Percentiles rank a stretch among this genome's conserved stretches.
phyloP scores from a whole-genome alignment of 2,797 vertebrate genomes.

The Neomorphus geoffroyi region DNA sequence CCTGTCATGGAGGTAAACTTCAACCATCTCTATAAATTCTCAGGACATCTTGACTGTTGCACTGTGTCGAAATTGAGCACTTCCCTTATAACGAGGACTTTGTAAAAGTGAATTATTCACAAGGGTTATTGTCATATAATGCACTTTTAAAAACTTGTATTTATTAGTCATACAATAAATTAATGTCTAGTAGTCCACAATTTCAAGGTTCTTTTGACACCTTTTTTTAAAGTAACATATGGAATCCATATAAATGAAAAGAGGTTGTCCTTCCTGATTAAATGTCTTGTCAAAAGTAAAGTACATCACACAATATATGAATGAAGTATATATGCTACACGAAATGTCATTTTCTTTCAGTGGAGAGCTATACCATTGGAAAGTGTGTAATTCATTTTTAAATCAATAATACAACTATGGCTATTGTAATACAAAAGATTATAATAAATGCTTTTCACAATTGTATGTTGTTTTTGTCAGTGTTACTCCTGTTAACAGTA shows the following conservation, averaged over 20 bases:
- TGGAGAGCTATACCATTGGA: neutral
- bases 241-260: neutral
- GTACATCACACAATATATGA: neutral
- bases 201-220: neutral
- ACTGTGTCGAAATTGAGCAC: constrained; percentile 17
- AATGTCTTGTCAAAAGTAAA: neutral
- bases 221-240: neutral
- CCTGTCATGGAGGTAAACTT: neutral
- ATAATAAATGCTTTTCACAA: constrained; percentile 43
- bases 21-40: neutral
- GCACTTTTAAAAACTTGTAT: constrained; percentile 42
- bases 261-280: neutral
- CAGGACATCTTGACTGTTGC: constrained; percentile 43
- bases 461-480: neutral
- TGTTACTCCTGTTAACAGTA: neutral
- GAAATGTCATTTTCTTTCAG: neutral
- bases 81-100: constrained; percentile 2
- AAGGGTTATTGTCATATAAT: neutral
- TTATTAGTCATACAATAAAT: neutral
- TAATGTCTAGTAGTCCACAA: neutral
- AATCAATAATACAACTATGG: neutral
- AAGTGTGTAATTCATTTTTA: neutral
- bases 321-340: neutral
- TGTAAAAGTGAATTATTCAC: constrained; percentile 8
- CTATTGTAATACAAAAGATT: neutral